phyloP scores from a whole-genome alignment of 2,888 invertebrate genomes.

The Nudaria mundana region DNA sequence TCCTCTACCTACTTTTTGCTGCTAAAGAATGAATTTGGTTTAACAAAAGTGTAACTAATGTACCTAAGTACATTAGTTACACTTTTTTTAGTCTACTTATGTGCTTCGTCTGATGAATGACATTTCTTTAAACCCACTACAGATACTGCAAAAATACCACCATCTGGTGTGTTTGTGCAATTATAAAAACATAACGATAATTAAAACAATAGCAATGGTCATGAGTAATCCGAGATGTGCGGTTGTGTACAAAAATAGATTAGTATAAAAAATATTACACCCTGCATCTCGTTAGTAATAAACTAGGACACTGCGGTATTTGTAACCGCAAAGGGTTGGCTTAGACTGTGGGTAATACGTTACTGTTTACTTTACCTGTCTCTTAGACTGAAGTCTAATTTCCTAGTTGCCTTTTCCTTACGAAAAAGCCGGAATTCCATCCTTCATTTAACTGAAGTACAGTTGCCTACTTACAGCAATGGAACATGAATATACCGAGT shows the following conservation, averaged over 20 bases:
- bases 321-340: conserved; percentile 47
- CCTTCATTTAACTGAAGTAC: conserved; percentile 37
- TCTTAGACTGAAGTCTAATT: conserved; percentile 35
- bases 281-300: conserved; percentile 44
- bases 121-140: too few species aligned
- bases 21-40: too few species aligned
- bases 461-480: conserved; percentile 33
- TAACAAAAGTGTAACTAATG: too few species aligned
- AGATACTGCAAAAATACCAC: too few species aligned
- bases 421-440: conserved; percentile 33
- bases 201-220: not conserved
- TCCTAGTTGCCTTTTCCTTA: conserved; percentile 33
- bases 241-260: conserved; percentile 34
- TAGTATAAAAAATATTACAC: conserved; percentile 10
- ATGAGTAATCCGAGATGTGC: conserved; percentile 2
- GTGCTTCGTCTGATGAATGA: too few species aligned
- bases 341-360: conserved; percentile 49
- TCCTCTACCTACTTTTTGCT: too few species aligned
- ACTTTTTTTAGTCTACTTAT: too few species aligned
- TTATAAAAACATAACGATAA: too few species aligned
- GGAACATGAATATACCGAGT: conserved; percentile 29
- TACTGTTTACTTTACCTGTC: conserved; percentile 59
- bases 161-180: too few species aligned
- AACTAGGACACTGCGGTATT: conserved; percentile 58
- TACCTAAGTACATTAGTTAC: too few species aligned